Base-by-base conservation (phyloP, 2,797 vertebrate species). In the Halcyon smyrnensis region DNA sequence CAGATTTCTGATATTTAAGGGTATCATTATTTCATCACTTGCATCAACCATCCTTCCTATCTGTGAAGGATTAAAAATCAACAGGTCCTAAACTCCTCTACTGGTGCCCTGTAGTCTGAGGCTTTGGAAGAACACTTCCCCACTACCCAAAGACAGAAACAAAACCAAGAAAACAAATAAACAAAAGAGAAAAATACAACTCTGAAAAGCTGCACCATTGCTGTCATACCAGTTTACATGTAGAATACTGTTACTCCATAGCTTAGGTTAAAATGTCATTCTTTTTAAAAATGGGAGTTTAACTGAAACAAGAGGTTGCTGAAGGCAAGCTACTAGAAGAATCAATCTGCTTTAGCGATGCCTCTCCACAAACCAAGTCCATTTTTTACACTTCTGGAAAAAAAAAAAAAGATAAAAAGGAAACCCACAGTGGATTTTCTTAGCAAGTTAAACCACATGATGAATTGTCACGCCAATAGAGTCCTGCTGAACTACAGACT, bases 1-100 rank as follows among this genome's bases (percentile, higher is more conserved):
- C 56, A 91, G 32, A 92, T 50, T 74, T 85, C 28, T 87, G 51
- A 18, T 71, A 83, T 68, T 84, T 83, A 80, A 63, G 20, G 57
- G 43, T 56, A 81, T 4, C 0, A 0, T 15, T 82, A n/a, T 82
- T 89, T 89, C 51, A 70, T 34, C 63, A 78, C 50, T 64, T 89
- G 41, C 59, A 89, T 57, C 53, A 94, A 51, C 53, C 62, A 73
- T 19, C 34, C 46, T 64, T 90, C 39, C 36, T 73, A 65, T 43
- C 24, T 70, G 30, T 45, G 71, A 89, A 82, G 8, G 30, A 63
- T 36, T 73, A 69, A 76, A 80, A 92, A 75, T 20, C 59, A 94
- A 46, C 64, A 81, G 43, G 8, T 51, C n/a, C 41, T 91, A 51
- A 94, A 80, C 27, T 80, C 63, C 76, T 83, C 24, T 41, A 64